Evolutionary conservation across 2,797 vertebrate genomes (phyloP).

Genomic region (Muscicapa comitata): DNA sequence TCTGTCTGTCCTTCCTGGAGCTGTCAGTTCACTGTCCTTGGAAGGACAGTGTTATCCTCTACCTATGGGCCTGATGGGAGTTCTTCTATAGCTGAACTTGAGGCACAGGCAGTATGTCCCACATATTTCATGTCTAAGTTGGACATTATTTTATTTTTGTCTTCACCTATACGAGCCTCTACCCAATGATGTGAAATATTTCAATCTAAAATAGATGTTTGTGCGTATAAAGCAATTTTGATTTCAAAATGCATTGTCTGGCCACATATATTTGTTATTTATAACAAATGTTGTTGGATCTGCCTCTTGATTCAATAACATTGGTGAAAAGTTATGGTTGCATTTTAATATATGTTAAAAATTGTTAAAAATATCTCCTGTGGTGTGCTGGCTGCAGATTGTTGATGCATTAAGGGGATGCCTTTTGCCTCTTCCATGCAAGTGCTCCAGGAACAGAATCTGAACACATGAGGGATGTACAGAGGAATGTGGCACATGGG

Average conservation of each 20-base stretch:
- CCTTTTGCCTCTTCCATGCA: neutral
- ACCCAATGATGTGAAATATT: neutral
- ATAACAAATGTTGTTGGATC: neutral
- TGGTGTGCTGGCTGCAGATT: neutral
- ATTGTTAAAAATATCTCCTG: neutral
- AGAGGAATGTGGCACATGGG: neutral
- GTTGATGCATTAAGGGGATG: neutral
- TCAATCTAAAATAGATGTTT: neutral
- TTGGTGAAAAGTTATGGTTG: neutral
- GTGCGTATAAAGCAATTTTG: neutral
- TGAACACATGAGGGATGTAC: neutral
- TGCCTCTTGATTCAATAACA: neutral
- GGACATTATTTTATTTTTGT: neutral
- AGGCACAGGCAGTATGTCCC: neutral
- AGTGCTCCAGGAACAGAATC: neutral
- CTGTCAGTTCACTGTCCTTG: neutral
- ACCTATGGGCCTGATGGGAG: accelerated
- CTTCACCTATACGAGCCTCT: neutral
- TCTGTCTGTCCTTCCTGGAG: neutral
- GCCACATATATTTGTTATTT: neutral
- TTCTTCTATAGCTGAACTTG: neutral
- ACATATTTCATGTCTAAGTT: neutral
- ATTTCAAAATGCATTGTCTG: neutral
- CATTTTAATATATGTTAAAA: neutral
- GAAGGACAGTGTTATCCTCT: neutral